Evolutionary conservation across 1,140 invertebrate species (phyloP).

Genomic region (Cherax destructor): DNA sequence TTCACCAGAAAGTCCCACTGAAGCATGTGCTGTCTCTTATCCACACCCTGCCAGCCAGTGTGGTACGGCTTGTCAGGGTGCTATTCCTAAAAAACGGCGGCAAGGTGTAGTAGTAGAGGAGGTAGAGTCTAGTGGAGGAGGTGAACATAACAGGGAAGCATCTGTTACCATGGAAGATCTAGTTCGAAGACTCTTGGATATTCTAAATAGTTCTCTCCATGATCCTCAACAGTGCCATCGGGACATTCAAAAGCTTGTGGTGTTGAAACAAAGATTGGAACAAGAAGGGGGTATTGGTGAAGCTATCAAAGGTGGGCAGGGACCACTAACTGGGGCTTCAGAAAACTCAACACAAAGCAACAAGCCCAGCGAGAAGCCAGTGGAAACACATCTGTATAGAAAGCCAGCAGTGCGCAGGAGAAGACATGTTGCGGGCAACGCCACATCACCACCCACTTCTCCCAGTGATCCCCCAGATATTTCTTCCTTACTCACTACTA

Average conservation of each 20-base stretch:
- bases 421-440: slow-evolving; percentile 52
- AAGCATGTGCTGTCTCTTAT: slow-evolving; percentile 11
- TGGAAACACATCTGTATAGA: slow-evolving; percentile 42
- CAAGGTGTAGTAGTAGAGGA: slow-evolving; percentile 49
- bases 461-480: slow-evolving; percentile 54
- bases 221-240: slow-evolving; percentile 59
- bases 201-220: slow-evolving; percentile 56
- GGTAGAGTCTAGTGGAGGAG: neutral
- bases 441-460: slow-evolving; percentile 33
- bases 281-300: slow-evolving; percentile 54
- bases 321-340: neutral
- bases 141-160: slow-evolving; percentile 2
- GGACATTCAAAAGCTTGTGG: slow-evolving; percentile 60
- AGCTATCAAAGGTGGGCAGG: neutral
- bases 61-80: slow-evolving; percentile 39
- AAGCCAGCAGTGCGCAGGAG: slow-evolving; percentile 58
- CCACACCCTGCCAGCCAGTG: slow-evolving; percentile 14
- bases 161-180: slow-evolving; percentile 62
- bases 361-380: neutral
- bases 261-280: slow-evolving; percentile 54
- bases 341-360: neutral
- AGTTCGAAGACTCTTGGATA: slow-evolving; percentile 43
- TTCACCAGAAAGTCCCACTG: slow-evolving; percentile 51
- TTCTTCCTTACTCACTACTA: slow-evolving; percentile 51
- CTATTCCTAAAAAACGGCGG: slow-evolving; percentile 60